phyloP scores from a whole-genome alignment of 2,113 vertebrate genomes.

The Eudorcas thomsonii region DNA sequence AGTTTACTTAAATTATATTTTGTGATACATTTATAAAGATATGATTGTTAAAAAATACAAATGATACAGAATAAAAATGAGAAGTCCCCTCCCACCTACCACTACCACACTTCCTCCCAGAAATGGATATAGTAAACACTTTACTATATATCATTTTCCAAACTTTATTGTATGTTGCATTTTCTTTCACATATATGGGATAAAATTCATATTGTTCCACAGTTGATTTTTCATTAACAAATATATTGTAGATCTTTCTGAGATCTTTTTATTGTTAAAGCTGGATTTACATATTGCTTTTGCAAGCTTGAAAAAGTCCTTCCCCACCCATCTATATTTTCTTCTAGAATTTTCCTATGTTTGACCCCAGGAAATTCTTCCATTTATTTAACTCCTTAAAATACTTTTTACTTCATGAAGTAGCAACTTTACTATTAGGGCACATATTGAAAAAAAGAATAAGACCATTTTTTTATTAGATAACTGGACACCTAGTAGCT shows the following conservation, averaged over 20 bases:
- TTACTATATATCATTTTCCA: neutral
- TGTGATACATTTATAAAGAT: slow-evolving; percentile 14
- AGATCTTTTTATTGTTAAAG: slow-evolving; percentile 41
- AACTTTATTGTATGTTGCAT: neutral
- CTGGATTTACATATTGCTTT: neutral
- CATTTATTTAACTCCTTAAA: neutral
- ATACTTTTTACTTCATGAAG: slow-evolving; percentile 16
- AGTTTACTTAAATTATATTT: neutral
- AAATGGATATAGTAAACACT: neutral
- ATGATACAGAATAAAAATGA: neutral
- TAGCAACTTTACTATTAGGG: neutral
- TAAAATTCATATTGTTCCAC: slow-evolving; percentile 3
- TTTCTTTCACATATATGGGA: neutral
- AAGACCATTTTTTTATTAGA: slow-evolving; percentile 38
- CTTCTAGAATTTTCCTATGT: slow-evolving; percentile 8
- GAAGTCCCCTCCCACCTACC: neutral
- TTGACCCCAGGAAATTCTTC: slow-evolving; percentile 30
- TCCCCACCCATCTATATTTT: slow-evolving; percentile 16
- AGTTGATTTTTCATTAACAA: slow-evolving; percentile 12
- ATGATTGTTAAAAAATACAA: slow-evolving; percentile 21
- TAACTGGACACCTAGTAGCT: slow-evolving; percentile 1
- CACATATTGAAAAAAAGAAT: neutral
- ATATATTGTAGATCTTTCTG: neutral
- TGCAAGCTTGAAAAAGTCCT: slow-evolving; percentile 21
- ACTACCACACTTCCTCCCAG: neutral